These are phyloP conservation scores for Oryzias curvinotus DNA, from an alignment of 2,113 vertebrate species.

Conservation along the genomic window DNA sequence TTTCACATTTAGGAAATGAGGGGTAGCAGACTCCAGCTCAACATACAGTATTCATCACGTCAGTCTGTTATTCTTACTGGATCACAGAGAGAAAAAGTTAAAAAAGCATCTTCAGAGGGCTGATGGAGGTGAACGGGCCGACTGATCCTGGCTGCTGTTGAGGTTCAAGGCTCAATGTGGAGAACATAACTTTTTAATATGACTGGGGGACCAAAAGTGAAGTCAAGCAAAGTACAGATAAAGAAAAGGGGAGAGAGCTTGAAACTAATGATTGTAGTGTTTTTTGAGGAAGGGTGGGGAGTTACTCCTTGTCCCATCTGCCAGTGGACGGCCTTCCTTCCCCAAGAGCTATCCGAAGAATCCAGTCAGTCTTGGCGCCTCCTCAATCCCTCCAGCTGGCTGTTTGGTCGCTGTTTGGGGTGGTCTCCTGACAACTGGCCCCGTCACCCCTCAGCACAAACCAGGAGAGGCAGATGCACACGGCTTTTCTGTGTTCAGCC, in stretches of 20 bases:
- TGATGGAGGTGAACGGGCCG: slow-evolving; percentile 24
- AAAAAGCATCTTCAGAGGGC: slow-evolving; percentile 29
- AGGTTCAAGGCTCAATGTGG: slow-evolving; percentile 33
- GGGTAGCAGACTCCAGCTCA: slow-evolving; percentile 34
- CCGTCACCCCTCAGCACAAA: slow-evolving; percentile 46
- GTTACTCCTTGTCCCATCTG: slow-evolving; percentile 59
- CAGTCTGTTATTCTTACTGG: slow-evolving; percentile 53
- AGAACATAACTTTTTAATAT: slow-evolving; percentile 33
- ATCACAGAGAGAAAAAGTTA: slow-evolving; percentile 30
- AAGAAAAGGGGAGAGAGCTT: slow-evolving; percentile 30
- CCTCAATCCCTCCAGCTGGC: slow-evolving; percentile 73
- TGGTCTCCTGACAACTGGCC: slow-evolving; percentile 75
- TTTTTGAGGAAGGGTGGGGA: slow-evolving; percentile 38
- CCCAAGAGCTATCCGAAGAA: slow-evolving; percentile 73
- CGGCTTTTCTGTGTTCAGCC: slow-evolving; percentile 35
- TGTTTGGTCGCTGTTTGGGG: slow-evolving; percentile 75
- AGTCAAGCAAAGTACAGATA: slow-evolving; percentile 33
- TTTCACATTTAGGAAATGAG: slow-evolving; percentile 49
- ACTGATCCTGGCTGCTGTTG: slow-evolving; percentile 47
- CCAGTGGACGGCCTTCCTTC: slow-evolving; percentile 66
- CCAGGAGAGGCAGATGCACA: slow-evolving; percentile 26
- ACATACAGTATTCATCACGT: slow-evolving; percentile 38
- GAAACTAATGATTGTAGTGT: slow-evolving; percentile 28
- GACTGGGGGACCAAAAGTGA: slow-evolving; percentile 24
- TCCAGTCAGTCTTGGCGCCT: slow-evolving; percentile 73